Conservation (phyloP, 2,888 invertebrate species). For the Sinodicranocentrus sp. region DNA sequence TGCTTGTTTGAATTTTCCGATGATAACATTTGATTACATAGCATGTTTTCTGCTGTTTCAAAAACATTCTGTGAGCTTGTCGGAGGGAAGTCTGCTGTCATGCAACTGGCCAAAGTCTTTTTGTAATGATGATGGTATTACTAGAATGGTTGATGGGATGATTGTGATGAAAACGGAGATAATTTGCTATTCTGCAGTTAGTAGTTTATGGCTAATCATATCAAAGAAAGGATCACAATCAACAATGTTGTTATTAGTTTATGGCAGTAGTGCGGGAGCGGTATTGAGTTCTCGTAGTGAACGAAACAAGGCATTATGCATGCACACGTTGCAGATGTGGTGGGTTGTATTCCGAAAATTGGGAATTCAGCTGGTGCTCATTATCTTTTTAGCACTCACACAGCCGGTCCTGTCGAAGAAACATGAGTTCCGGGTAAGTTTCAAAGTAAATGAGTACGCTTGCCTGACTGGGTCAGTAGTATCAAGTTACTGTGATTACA, state of each 20-base stretch:
- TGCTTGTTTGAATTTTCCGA: constrained; percentile 53
- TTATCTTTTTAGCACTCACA: background rate
- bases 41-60: background rate
- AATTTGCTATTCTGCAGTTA: constrained; percentile 8
- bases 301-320: background rate
- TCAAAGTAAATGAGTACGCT: background rate
- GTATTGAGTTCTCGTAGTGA: background rate
- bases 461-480: background rate
- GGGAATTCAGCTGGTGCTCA: constrained; percentile 17
- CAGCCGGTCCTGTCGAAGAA: background rate
- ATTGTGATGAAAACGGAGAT: constrained; percentile 33
- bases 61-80: background rate
- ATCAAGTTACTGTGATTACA: background rate
- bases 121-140: background rate
- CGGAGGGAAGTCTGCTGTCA: constrained; percentile 2
- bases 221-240: background rate
- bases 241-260: constrained; percentile 11
- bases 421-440: constrained; percentile 23
- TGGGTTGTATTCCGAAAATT: constrained; percentile 33
- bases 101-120: constrained; percentile 2
- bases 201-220: constrained; percentile 29
- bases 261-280: background rate
- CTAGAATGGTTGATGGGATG: background rate
- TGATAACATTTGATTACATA: constrained; percentile 40
- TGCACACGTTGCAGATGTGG: no score